phyloP scores from a whole-genome alignment of 2,797 vertebrate species.

The Pteropus rufus region DNA sequence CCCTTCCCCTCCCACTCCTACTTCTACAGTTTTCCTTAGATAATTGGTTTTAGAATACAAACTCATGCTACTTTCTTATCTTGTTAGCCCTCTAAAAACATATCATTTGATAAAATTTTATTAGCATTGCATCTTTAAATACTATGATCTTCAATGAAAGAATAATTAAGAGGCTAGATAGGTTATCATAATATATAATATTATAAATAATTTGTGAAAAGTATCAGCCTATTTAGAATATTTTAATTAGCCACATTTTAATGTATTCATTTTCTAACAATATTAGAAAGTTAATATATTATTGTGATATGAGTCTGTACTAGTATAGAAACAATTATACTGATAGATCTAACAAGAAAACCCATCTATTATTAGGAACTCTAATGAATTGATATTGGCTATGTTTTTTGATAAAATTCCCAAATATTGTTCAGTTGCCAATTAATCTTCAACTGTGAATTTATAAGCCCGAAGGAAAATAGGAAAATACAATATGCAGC shows the following conservation, averaged over 20 bases:
- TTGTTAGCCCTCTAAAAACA: neutral
- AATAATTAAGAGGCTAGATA: neutral
- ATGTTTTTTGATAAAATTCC: neutral
- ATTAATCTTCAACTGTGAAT: neutral
- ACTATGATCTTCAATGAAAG: neutral
- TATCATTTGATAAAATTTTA: neutral
- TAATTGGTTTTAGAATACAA: neutral
- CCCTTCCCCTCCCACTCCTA: neutral
- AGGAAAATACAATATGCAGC: neutral
- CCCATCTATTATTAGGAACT: neutral
- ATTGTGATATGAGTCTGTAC: neutral
- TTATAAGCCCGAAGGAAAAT: neutral
- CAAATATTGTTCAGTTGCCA: neutral
- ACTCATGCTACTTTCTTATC: neutral
- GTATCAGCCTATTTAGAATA: neutral
- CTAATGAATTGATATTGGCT: neutral
- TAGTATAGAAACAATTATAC: neutral
- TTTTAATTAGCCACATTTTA: neutral
- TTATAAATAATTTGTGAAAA: neutral
- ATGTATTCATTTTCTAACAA: neutral
- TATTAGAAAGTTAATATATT: neutral
- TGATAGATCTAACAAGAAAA: neutral
- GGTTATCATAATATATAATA: neutral
- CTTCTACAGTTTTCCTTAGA: neutral
- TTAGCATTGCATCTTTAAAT: neutral